phyloP scores from a whole-genome alignment of 1,140 invertebrate genomes.

The Anadara kagoshimensis region DNA sequence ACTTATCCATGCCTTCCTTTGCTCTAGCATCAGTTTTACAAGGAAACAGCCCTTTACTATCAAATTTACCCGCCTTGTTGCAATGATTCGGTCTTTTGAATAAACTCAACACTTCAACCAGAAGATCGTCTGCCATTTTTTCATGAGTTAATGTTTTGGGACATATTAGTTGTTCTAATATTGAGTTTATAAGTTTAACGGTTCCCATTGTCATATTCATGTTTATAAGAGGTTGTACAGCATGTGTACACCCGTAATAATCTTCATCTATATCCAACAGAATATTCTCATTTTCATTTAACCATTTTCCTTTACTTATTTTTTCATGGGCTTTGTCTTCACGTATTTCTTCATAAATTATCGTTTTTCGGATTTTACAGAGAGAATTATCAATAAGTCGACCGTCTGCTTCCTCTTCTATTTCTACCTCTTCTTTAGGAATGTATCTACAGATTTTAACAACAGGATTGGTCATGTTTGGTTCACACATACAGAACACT shows the following conservation, averaged over 20 bases:
- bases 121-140: conserved; percentile 38
- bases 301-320: conserved; percentile 25
- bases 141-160: conserved; percentile 46
- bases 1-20: too few species aligned
- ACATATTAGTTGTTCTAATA: conserved; percentile 47
- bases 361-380: conserved; percentile 35
- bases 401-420: background rate
- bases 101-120: conserved; percentile 6
- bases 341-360: conserved; percentile 34
- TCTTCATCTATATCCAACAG: conserved; percentile 65
- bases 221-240: conserved; percentile 42
- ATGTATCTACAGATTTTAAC: conserved; percentile 10
- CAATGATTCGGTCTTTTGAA: too few species aligned
- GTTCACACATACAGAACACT: conserved; percentile 33
- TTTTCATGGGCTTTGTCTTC: conserved; percentile 36
- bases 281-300: conserved; percentile 36
- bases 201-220: conserved; percentile 19
- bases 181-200: conserved; percentile 37
- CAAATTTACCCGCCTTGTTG: too few species aligned
- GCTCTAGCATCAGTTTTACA: too few species aligned
- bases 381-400: background rate
- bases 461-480: background rate
- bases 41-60: too few species aligned
- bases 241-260: conserved; percentile 59
- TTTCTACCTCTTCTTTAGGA: background rate